Evolutionary conservation across 1,140 invertebrate genomes (phyloP).

Genomic region (Sesamia nonagrioides): DNA sequence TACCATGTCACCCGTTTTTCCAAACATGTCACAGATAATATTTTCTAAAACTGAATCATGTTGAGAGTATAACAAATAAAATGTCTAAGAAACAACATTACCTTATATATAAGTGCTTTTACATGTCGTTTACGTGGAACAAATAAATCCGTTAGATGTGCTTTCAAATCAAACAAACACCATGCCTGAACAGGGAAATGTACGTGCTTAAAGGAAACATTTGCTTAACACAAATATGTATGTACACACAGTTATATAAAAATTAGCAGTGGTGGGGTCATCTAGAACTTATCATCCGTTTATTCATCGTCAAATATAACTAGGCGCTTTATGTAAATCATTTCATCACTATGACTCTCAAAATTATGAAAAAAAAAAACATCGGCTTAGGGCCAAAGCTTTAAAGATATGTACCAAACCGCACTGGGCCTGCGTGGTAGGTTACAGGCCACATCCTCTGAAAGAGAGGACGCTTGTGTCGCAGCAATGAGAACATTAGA

Average conservation of each 20-base stretch:
- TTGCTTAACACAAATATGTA: not conserved
- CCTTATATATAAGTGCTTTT: constrained; percentile 49
- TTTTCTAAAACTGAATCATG: constrained; percentile 6
- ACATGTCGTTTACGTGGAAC: constrained; percentile 51
- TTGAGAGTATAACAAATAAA: constrained; percentile 36
- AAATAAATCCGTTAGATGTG: constrained; percentile 44
- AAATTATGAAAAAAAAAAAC: no score
- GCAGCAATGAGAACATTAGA: no score
- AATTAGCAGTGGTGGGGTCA: not conserved
- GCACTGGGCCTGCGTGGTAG: no score
- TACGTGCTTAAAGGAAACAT: constrained; percentile 2
- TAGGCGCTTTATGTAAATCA: no score
- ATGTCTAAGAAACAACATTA: constrained; percentile 41
- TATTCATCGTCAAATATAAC: no score
- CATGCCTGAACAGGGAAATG: not conserved
- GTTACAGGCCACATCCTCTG: no score
- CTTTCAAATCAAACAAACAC: constrained; percentile 49
- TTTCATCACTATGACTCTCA: no score
- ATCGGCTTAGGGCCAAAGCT: no score
- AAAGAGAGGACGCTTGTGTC: no score
- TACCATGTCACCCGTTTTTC: not conserved
- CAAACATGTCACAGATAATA: constrained; percentile 8
- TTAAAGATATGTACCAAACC: no score
- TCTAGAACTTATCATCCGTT: not conserved
- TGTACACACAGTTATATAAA: not conserved